Percentiles rank a stretch among this genome's conserved stretches.
Conservation (phyloP, 2,113 vertebrate genomes). For the Ammodytes marinus region DNA sequence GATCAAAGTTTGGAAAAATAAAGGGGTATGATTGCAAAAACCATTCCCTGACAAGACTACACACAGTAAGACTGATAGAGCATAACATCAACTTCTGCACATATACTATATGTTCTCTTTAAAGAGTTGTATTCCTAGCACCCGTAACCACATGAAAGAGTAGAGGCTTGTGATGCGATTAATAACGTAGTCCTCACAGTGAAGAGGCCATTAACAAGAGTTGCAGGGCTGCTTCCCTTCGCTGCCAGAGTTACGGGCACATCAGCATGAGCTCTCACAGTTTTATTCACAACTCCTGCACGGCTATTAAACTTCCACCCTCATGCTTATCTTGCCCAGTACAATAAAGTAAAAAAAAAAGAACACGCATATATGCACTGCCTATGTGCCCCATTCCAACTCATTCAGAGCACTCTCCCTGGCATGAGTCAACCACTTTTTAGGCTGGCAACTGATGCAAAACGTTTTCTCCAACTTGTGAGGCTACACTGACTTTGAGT, state of each 20-base stretch:
- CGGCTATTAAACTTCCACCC: slow-evolving; percentile 60
- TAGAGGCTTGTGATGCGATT: slow-evolving; percentile 57
- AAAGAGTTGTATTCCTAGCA: slow-evolving; percentile 27
- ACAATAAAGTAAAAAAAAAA: slow-evolving; percentile 11
- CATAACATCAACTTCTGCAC: background rate
- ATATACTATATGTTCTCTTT: slow-evolving; percentile 35
- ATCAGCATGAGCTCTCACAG: slow-evolving; percentile 43
- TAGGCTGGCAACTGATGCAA: slow-evolving; percentile 65
- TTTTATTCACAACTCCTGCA: slow-evolving; percentile 54
- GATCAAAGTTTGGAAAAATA: background rate
- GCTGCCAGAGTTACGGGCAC: slow-evolving; percentile 47
- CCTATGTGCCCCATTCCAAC: slow-evolving; percentile 1
- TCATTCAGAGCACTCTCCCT: slow-evolving; percentile 45
- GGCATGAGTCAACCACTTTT: slow-evolving; percentile 66
- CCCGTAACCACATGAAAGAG: slow-evolving; percentile 44
- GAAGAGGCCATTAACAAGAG: slow-evolving; percentile 71
- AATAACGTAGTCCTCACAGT: slow-evolving; percentile 62
- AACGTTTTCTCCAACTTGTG: slow-evolving; percentile 72
- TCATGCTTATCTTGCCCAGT: slow-evolving; percentile 30
- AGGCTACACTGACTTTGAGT: slow-evolving; percentile 64
- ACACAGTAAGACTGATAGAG: slow-evolving; percentile 9
- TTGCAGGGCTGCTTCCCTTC: slow-evolving; percentile 59
- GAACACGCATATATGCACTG: background rate
- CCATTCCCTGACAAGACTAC: background rate
- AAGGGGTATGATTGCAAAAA: slow-evolving; percentile 7